phyloP scores from a whole-genome alignment of 2,113 vertebrate genomes.

The Callionymus lyra region DNA sequence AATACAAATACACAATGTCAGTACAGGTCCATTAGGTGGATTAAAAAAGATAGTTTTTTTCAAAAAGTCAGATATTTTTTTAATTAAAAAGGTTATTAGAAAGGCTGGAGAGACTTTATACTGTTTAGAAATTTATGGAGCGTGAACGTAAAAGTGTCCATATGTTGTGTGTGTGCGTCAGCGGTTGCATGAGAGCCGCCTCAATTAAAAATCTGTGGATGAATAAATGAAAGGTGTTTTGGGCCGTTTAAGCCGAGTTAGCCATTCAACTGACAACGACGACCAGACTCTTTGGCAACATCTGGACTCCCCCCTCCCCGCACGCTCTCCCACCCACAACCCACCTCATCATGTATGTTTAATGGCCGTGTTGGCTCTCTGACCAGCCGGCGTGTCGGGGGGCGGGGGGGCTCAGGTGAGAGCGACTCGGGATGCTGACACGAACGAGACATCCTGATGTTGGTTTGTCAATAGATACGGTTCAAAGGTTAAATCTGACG shows the following conservation, averaged over 20 bases:
- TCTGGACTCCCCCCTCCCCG: slow-evolving; percentile 25
- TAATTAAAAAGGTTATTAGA: too few relatives aligned
- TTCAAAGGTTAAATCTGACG: too few relatives aligned
- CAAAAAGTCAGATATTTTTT: too few relatives aligned
- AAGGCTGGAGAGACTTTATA: too few relatives aligned
- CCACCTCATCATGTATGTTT: slow-evolving; percentile 31
- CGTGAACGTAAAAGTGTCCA: too few relatives aligned
- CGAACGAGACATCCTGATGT: too few relatives aligned
- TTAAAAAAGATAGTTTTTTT: too few relatives aligned
- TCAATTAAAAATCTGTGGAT: slow-evolving; percentile 39
- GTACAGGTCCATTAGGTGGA: too few relatives aligned
- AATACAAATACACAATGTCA: too few relatives aligned
- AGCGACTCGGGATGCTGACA: not conserved
- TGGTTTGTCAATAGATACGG: too few relatives aligned
- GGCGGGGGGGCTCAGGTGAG: slow-evolving; percentile 15
- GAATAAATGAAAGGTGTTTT: slow-evolving; percentile 44
- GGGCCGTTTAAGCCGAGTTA: slow-evolving; percentile 36
- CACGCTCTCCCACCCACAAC: not conserved
- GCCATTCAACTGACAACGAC: slow-evolving; percentile 40
- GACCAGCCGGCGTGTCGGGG: not conserved
- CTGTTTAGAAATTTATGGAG: too few relatives aligned
- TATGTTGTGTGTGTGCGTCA: not conserved
- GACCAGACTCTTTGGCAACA: slow-evolving; percentile 40
- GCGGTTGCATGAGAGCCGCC: slow-evolving; percentile 2
- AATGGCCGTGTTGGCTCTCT: slow-evolving; percentile 41